phyloP scores from a whole-genome alignment of 2,797 vertebrate genomes.

The Sebastes alutus region DNA sequence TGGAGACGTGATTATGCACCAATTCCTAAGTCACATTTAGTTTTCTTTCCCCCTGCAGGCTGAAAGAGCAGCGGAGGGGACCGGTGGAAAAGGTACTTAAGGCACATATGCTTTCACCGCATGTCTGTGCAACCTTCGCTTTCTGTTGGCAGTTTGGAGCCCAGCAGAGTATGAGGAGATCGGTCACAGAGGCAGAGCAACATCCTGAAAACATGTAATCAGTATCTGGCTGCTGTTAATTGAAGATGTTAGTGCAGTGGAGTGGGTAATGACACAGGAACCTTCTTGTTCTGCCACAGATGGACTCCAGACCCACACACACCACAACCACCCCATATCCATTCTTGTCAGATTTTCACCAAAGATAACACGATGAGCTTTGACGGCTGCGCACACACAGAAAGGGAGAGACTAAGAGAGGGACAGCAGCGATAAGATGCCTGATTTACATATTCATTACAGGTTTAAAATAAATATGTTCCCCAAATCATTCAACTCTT shows the following conservation, averaged over 20 bases:
- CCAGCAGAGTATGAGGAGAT: constrained; percentile 74
- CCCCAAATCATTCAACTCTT: background rate
- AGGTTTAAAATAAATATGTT: background rate
- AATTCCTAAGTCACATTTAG: constrained; percentile 53
- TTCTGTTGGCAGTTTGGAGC: constrained; percentile 45
- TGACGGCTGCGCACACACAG: background rate
- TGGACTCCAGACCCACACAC: constrained; percentile 51
- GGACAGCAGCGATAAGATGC: background rate
- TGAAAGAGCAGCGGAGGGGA: constrained; percentile 30
- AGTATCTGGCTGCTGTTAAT: constrained; percentile 79
- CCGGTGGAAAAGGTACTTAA: constrained; percentile 7
- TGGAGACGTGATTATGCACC: constrained; percentile 68
- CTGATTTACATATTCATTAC: constrained; percentile 7
- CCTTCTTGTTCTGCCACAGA: constrained; percentile 71
- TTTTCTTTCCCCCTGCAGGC: constrained; percentile 24
- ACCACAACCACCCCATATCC: background rate
- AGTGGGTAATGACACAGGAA: constrained; percentile 81
- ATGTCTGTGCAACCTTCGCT: constrained; percentile 28
- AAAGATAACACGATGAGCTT: constrained; percentile 11
- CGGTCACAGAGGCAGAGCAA: constrained; percentile 75
- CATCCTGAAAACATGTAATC: constrained; percentile 80
- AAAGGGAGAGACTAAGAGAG: constrained; percentile 1
- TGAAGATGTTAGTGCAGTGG: constrained; percentile 81
- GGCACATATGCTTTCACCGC: constrained; percentile 10
- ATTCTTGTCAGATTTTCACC: constrained; percentile 14